These are phyloP conservation scores for Belgica antarctica DNA, from an alignment of 2,888 invertebrate genomes.

Conservation along the genomic window DNA sequence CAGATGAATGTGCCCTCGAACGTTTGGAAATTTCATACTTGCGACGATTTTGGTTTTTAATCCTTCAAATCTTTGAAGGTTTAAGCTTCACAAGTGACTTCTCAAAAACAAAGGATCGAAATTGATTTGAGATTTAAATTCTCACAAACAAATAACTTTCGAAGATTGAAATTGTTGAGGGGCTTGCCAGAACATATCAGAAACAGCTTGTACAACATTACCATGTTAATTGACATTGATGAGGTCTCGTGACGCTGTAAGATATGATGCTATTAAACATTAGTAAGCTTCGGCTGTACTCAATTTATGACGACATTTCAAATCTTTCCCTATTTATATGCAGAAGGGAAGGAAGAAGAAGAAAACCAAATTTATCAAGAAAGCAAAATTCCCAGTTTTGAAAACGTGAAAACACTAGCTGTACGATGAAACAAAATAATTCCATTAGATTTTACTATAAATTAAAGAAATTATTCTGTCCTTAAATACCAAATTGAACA, in stretches of 20 bases:
- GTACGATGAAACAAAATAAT: neutral
- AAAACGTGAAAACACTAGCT: neutral
- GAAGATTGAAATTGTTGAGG: neutral
- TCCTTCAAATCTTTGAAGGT: neutral
- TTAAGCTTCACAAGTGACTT: neutral
- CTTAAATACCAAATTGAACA: slow-evolving; percentile 2
- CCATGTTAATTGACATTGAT: neutral
- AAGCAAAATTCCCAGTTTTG: neutral
- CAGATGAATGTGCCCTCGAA: neutral
- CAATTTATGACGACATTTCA: neutral
- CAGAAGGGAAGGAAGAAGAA: neutral
- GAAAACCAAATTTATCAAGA: neutral
- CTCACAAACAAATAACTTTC: neutral
- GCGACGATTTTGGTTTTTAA: neutral
- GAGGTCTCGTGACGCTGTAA: neutral
- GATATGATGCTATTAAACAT: neutral
- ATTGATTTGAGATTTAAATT: neutral
- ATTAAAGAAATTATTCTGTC: neutral
- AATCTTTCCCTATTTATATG: neutral
- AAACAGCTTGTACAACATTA: neutral
- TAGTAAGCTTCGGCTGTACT: neutral
- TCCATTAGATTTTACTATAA: neutral
- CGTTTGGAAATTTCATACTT: neutral
- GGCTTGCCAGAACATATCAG: slow-evolving; percentile 10
- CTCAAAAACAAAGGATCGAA: neutral